Base-by-base conservation (phyloP, 1,140 invertebrate genomes). In the Hyposmocoma kahamanoa region DNA sequence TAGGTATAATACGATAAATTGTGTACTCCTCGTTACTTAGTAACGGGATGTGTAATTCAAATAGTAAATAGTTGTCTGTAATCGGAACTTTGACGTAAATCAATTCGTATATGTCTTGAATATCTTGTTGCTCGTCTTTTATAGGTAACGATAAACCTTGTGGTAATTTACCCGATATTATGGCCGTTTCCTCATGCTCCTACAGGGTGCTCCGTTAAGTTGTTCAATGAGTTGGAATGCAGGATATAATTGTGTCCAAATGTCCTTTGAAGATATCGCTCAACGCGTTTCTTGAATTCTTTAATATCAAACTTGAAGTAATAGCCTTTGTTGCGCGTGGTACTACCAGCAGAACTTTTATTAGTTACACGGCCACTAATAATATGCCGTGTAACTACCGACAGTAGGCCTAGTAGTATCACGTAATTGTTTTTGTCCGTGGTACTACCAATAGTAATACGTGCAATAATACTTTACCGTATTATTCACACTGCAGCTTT, bases 21-120 rank as follows among this genome's bases (percentile, higher is more conserved):
- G n/a, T 43, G 42, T 26, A 43, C 22, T 26, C 42, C 4, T 43
- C 42, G 18, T 43, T 24, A 2, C 42, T 43, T 24, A 17, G n/a
- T 8, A 43, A 20, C 10, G 42, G 42, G 8, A 43, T 11, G 11
- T 43, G 42, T 5, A 43, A 13, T 43, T 43, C 42, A 5, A 26
- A n/a, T 3, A 43, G 24, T 43, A 43, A 26, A 28, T 18, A 43
- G n/a, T 11, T n/a, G 3, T 6, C 10, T 4, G 42, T 43, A 13
- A 43, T 43, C 22, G 22, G 42, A 2, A 24, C 42, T 43, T 18
- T 43, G 3, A 43, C 42, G 15, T 26, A 43, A 3, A 43, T 10
- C 10, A 43, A 11, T 26, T 43, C 9, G 24, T 43, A 43, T 1
- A 43, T 18, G 5, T 43, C 42, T 26, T 24, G n/a, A 1, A 43